phyloP scores from a whole-genome alignment of 1,140 invertebrate species.

The Calycopis cecrops region DNA sequence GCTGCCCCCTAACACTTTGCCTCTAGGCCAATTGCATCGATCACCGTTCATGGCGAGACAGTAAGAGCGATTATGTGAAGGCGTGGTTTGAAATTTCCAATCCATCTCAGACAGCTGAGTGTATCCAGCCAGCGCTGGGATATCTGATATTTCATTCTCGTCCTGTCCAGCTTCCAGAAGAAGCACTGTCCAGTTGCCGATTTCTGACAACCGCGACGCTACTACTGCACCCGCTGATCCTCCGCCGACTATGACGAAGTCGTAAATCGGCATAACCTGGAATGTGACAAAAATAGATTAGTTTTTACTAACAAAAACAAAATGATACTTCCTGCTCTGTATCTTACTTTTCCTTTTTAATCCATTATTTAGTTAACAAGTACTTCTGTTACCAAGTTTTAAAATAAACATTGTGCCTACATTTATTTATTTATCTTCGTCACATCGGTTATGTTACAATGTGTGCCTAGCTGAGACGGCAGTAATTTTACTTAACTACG shows the following conservation, averaged over 20 bases:
- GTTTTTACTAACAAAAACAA: too few species aligned
- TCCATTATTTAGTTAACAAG: too few species aligned
- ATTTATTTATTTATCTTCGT: too few species aligned
- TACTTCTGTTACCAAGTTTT: too few species aligned
- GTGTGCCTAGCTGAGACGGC: too few species aligned
- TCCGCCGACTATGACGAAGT: slow-evolving; percentile 92
- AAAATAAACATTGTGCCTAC: too few species aligned
- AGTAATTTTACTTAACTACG: too few species aligned
- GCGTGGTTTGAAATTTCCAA: slow-evolving; percentile 94
- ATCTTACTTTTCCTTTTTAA: too few species aligned
- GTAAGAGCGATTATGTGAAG: slow-evolving; percentile 83
- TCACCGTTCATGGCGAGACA: slow-evolving; percentile 89
- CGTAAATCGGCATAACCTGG: slow-evolving; percentile 84
- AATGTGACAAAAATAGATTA: slow-evolving; percentile 27
- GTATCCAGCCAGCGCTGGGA: slow-evolving; percentile 85
- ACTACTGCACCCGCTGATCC: slow-evolving; percentile 95
- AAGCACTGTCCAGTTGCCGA: slow-evolving; percentile 86
- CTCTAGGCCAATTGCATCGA: slow-evolving; percentile 91
- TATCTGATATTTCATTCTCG: slow-evolving; percentile 87
- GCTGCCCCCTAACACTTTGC: slow-evolving; percentile 93
- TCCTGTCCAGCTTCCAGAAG: slow-evolving; percentile 89
- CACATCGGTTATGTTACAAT: too few species aligned
- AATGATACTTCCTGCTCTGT: too few species aligned
- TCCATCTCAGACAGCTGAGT: slow-evolving; percentile 88
- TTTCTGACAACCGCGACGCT: slow-evolving; percentile 89